Evolutionary conservation across 1,140 invertebrate genomes (phyloP), one percentile per base, ranked within the genome.

Genomic region (Leptoteleia sp.): DNA sequence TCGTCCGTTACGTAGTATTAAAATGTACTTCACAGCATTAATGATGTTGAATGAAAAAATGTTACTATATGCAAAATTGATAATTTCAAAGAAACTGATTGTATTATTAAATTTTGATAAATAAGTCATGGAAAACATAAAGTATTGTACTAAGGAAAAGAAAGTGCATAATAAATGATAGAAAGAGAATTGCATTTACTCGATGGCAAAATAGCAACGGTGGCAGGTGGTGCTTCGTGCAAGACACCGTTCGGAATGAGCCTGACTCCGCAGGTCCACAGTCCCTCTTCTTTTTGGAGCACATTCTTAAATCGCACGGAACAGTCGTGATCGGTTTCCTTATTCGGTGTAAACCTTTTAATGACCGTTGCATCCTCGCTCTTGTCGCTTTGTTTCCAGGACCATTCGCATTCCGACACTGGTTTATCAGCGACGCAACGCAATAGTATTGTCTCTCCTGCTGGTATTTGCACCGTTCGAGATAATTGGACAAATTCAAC

Each of bases 221-320:
- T 88, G 0, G 89, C 86, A 0, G 88, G 81, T 1, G 87, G 85
- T 15, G 89, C 89, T 62, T 85, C 80, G 61, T 88, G 88, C 4
- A 89, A 68, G 12, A 83, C 76, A 11, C 87, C 87, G 7, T 79
- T 75, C 0, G 83, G 77, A 6, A 85, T 83, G 35, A 89, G 75
- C 27, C 86, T 77, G 13, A 89, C 87, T 4, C 87, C 86, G 50
- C 89, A 90, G 9, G 86, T 89, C 89, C 89, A 90, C 2, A 89
- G 62, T 1, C 89, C 89, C 65, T 89, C 88, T 62, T 89, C 87
- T 47, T 89, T 87, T 77, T 89, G 84, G 33, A 89, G 48, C 13
- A 89, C 84, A 52, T 87, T 89, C 48, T 88, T 87, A 64, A 90
- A 88, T 35, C 88, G 79, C 13, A 89, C 83, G 11, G 88, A 89